Percentiles rank a stretch among this genome's conserved stretches.
Conservation (phyloP, 1,140 invertebrate species). For the Paralvinella palmiformis region DNA sequence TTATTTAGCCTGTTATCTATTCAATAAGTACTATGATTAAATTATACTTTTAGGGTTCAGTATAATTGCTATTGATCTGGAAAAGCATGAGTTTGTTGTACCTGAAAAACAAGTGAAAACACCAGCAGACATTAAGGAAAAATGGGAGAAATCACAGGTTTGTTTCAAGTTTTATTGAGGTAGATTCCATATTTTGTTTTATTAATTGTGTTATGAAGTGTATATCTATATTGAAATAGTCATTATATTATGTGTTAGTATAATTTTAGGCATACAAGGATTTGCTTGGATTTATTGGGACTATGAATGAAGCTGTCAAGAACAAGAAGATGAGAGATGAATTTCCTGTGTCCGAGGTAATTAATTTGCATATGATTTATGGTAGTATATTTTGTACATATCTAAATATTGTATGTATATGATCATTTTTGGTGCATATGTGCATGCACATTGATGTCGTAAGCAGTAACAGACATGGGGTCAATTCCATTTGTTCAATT, state of each 20-base stretch:
- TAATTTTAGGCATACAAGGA: conserved; percentile 58
- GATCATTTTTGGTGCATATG: background rate
- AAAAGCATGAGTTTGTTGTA: conserved; percentile 27
- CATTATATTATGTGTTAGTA: background rate
- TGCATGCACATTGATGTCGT: background rate
- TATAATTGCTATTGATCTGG: no score
- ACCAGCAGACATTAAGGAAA: conserved; percentile 27
- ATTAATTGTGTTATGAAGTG: background rate
- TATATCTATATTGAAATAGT: background rate
- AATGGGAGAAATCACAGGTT: conserved; percentile 39
- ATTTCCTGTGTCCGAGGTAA: conserved; percentile 54
- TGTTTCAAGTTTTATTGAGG: background rate
- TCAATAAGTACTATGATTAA: no score
- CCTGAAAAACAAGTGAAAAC: conserved; percentile 30
- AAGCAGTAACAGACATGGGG: background rate
- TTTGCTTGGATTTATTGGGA: conserved; percentile 77
- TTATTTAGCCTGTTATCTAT: no score
- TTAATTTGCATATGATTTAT: conserved; percentile 37
- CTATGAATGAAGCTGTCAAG: conserved; percentile 77
- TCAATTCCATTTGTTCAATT: no score
- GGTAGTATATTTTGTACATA: no score
- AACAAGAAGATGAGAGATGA: conserved; percentile 65
- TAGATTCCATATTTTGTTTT: background rate
- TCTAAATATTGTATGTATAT: background rate
- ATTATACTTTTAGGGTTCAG: no score